Conservation (phyloP, 1,140 invertebrate species). For the Aphis gossypii region DNA sequence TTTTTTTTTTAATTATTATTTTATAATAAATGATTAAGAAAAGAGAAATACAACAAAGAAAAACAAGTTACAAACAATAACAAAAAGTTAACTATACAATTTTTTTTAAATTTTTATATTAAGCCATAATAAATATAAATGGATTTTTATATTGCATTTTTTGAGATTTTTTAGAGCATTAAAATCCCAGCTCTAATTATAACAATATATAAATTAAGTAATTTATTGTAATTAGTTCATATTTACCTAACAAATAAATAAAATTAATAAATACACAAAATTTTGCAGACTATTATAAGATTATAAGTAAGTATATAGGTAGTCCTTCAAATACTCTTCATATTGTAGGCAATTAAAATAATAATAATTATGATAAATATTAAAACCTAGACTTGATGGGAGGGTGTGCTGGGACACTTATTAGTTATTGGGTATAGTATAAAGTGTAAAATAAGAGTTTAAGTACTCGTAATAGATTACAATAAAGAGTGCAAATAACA, state of each 20-base stretch:
- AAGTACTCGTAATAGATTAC: neutral
- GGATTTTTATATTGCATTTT: too few species aligned
- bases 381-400: neutral
- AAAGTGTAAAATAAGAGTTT: neutral
- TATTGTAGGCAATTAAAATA: neutral
- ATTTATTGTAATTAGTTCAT: neutral
- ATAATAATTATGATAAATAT: constrained; percentile 3
- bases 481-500: neutral
- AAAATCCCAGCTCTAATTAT: neutral
- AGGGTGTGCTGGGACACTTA: neutral
- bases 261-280: neutral
- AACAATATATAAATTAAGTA: neutral
- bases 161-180: too few species aligned
- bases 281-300: neutral
- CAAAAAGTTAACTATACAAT: too few species aligned
- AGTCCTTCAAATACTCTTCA: neutral
- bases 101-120: too few species aligned
- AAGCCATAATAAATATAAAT: too few species aligned
- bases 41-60: too few species aligned
- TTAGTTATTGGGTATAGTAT: neutral
- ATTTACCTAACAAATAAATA: neutral
- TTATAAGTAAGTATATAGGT: neutral
- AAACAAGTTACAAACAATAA: too few species aligned
- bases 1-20: too few species aligned
- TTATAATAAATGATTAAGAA: too few species aligned